Conservation (phyloP, 2,113 vertebrate genomes). For the Columba janthina region DNA sequence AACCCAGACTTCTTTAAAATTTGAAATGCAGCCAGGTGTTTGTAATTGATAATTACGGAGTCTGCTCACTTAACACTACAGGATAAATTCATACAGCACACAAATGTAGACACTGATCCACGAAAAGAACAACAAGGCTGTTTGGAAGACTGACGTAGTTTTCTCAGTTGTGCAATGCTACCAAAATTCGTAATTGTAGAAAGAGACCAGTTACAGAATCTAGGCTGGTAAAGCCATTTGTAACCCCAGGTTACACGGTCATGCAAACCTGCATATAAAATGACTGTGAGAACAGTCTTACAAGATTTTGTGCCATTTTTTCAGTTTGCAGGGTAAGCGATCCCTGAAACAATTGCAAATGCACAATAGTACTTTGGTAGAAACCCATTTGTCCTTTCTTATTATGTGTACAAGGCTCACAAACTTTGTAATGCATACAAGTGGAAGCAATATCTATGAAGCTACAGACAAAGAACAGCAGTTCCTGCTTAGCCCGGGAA, state of each 20-base stretch:
- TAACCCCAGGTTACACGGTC: neutral
- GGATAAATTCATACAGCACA: neutral
- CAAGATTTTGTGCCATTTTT: neutral
- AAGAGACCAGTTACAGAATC: neutral
- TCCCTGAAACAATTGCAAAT: neutral
- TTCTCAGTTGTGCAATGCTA: neutral
- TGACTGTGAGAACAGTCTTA: neutral
- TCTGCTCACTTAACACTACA: neutral
- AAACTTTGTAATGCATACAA: neutral
- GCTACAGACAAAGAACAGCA: neutral
- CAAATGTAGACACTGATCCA: neutral
- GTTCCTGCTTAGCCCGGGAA: neutral
- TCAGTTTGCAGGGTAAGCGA: neutral
- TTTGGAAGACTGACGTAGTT: neutral
- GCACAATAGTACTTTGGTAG: neutral
- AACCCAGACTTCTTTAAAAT: slow-evolving; percentile 1
- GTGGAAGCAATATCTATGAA: neutral
- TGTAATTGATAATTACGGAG: neutral
- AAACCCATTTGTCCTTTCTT: neutral
- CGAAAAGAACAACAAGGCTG: neutral
- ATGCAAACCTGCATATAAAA: neutral
- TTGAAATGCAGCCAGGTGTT: slow-evolving; percentile 13
- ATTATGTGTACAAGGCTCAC: neutral
- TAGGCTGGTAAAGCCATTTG: neutral
- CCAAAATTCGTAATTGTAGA: neutral